Evolutionary conservation across 1,140 invertebrate species (phyloP).

Genomic region (Drosophila ohnishii): DNA sequence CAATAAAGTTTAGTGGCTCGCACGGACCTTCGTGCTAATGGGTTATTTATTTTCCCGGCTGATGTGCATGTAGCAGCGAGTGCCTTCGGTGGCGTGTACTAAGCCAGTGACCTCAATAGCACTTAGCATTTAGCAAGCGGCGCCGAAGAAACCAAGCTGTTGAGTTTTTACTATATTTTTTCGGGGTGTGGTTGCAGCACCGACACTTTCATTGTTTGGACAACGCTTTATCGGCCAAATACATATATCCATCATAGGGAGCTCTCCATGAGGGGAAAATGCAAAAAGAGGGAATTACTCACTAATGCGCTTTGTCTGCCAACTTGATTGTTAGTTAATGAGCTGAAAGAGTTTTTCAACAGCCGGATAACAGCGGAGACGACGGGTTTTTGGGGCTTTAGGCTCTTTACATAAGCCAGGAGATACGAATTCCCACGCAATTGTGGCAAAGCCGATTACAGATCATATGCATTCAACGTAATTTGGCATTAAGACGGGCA

Average conservation of each 20-base stretch:
- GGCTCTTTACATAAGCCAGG: conserved; percentile 52
- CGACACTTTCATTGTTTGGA: conserved; percentile 73
- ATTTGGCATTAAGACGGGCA: conserved; percentile 70
- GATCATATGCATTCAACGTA: conserved; percentile 49
- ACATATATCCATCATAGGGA: conserved; percentile 26
- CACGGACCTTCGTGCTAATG: conserved; percentile 75
- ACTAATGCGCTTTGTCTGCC: conserved; percentile 70
- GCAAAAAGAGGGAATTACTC: conserved; percentile 58
- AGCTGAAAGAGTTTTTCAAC: conserved; percentile 43
- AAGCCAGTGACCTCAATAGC: conserved; percentile 73
- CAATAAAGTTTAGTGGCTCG: conserved; percentile 57
- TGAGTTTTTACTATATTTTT: conserved; percentile 40
- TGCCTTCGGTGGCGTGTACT: conserved; percentile 62
- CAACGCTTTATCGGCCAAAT: conserved; percentile 54
- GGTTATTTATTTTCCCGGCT: conserved; percentile 72
- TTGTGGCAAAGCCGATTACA: conserved; percentile 64
- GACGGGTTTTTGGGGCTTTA: conserved; percentile 4
- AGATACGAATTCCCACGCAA: conserved; percentile 67
- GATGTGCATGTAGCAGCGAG: conserved; percentile 37
- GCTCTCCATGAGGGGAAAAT: conserved; percentile 25
- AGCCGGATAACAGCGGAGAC: conserved; percentile 11
- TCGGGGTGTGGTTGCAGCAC: conserved; percentile 56
- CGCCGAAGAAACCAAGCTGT: conserved; percentile 49
- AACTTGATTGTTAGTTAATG: conserved; percentile 71
- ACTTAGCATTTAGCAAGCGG: conserved; percentile 53